phyloP scores from a whole-genome alignment of 2,888 invertebrate species.

The Zeuzera pyrina region DNA sequence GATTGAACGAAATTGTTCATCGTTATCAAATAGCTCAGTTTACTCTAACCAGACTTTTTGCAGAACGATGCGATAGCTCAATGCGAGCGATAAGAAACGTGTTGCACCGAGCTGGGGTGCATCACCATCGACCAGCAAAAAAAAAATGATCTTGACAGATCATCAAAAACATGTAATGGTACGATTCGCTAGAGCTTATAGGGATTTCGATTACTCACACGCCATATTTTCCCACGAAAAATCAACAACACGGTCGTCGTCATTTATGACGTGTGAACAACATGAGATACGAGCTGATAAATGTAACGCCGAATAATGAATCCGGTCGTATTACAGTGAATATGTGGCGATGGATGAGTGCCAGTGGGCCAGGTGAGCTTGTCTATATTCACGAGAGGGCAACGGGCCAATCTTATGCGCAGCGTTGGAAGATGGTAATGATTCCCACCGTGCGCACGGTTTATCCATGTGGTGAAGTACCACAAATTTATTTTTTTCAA shows the following conservation, averaged over 20 bases:
- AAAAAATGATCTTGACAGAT: conserved; percentile 7
- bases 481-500: conserved; percentile 10
- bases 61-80: conserved; percentile 5
- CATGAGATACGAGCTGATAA: too few relatives aligned
- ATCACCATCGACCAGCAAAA: conserved; percentile 5
- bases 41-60: too few relatives aligned
- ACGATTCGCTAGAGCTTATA: conserved; percentile 12
- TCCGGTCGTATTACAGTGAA: conserved; percentile 3
- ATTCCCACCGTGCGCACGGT: conserved; percentile 10
- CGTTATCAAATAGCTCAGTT: too few relatives aligned
- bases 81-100: conserved; percentile 2
- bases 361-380: too few relatives aligned
- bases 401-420: conserved; percentile 4
- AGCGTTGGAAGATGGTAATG: conserved; percentile 8
- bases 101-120: not conserved
- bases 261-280: too few relatives aligned
- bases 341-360: conserved; percentile 12
- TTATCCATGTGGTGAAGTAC: conserved; percentile 9
- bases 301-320: conserved; percentile 4
- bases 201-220: conserved; percentile 15
- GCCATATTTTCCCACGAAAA: conserved; percentile 16
- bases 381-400: too few relatives aligned
- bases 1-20: not conserved
- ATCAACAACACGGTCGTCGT: too few relatives aligned
- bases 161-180: conserved; percentile 10